A percentile compares a stretch with the other conserved stretches of the same genome.
Evolutionary conservation across 2,113 vertebrate genomes (phyloP).

Genomic region (Prochilodus magdalenae): DNA sequence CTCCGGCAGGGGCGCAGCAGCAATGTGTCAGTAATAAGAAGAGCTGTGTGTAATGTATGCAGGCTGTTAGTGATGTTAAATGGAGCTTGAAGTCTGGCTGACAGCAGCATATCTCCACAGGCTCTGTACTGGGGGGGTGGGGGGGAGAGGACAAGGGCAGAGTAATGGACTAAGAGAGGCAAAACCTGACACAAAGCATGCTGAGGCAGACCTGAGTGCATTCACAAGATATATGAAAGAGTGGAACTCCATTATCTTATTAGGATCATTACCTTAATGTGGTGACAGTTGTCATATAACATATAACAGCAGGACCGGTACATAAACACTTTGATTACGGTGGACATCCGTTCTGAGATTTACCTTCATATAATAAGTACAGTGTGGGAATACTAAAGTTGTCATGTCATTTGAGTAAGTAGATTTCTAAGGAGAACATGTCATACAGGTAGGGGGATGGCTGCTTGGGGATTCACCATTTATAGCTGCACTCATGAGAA

Average conservation of each 20-base stretch:
- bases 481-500: conserved; percentile 73
- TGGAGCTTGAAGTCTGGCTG: conserved; percentile 57
- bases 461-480: conserved; percentile 73
- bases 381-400: conserved; percentile 6
- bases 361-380: conserved; percentile 7
- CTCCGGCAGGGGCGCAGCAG: conserved; percentile 30
- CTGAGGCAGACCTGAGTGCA: background rate
- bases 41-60: conserved; percentile 48
- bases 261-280: conserved; percentile 45
- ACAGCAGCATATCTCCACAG: conserved; percentile 55
- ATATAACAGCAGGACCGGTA: conserved; percentile 41
- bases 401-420: conserved; percentile 1
- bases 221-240: conserved; percentile 13
- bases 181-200: conserved; percentile 27
- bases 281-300: conserved; percentile 29
- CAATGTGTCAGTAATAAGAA: conserved; percentile 35
- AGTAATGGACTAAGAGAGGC: conserved; percentile 50
- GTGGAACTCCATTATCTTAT: background rate
- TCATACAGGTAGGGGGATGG: conserved; percentile 64
- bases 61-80: conserved; percentile 56
- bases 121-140: conserved; percentile 17
- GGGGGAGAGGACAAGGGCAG: conserved; percentile 37
- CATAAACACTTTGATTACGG: conserved; percentile 48
- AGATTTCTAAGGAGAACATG: background rate
- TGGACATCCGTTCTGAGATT: conserved; percentile 34